Base-by-base conservation (phyloP, 2,888 invertebrate species). In the Synergus japonicus region DNA sequence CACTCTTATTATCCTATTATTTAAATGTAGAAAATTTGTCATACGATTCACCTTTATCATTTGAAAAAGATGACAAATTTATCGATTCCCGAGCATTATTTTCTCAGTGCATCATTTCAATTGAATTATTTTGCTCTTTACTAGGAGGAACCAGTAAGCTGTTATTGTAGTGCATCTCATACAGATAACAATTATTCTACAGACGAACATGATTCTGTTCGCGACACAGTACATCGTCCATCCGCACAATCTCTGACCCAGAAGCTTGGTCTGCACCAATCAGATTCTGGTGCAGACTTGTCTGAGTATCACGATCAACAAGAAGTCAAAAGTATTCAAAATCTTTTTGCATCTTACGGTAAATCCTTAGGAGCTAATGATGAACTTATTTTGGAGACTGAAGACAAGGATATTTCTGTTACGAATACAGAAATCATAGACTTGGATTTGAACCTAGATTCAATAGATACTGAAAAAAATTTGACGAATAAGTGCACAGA, bases 101-200 rank as follows among this genome's bases (percentile, higher is more conserved):
- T 22, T 22, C 22, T 0, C 22, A 22, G 22, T 22, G 22, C 15
- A 7, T 15, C 1, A 54, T n/a, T 54, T 54, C n/a, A n/a, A n/a
- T n/a, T 54, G 1, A 7, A 54, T 54, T 15, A n/a, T 73, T 54
- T 65, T 37, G 10, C n/a, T 73, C 37, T 9, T 54, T 73, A 81
- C 77, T 80, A 93, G 92, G 92, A 93, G 81, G 93, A 93, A 83
- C 91, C 91, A 41, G 91, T 92, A 54, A 96, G 96, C 90, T 96
- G 96, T 90, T 96, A 96, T 90, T 95, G 95, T 91, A 96, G 95
- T 91, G 96, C 96, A 60, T 96, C 96, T n/a, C 96, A 96, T 88
- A 95, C 95, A 5, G 95, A 96, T 85, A 95, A 95, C 92, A 94
- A 95, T 88, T 95, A 94, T 86, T 96, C 96, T 43, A 96, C 95